Evolutionary conservation across 2,888 invertebrate genomes (phyloP), one percentile per base, ranked within the genome.

Genomic region (Dorcus parallelipipedus): DNA sequence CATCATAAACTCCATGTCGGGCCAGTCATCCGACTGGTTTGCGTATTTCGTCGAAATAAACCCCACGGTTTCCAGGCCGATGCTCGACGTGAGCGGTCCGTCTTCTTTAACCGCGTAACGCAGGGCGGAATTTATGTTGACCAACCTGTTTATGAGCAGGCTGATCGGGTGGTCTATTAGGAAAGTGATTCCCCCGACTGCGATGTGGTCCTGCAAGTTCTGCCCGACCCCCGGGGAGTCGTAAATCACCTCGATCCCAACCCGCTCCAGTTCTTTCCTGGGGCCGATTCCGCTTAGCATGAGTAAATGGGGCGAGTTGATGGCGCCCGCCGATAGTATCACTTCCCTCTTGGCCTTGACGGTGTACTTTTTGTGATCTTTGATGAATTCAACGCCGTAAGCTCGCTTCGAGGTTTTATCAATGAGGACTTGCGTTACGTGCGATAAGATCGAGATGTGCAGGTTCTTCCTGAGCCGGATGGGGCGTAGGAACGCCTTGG

Each of bases 1-100:
- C 78, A 94, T 80, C 91, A 95, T 94, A 71, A 94, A 92, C 73
- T 93, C 93, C 62, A 95, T 92, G 71, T 95, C 95, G 0, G 95
- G 94, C 91, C 93, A 94, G 74, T 95, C 94, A 56, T 93, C 91
- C 0, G 88, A 84, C 54, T 86, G 82, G 72, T 94, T 95, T 0
- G 92, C 92, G 73, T 93, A 94, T 77, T 93, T 94, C 0, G 94
- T 93, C 33, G 89, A 88, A 53, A 95, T 89, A 73, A 95, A 95
- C 0, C 90, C 93, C 0, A 93, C 90, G 0, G 91, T 90, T 78
- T 95, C 95, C 58, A 95, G 80, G 0, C 93, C 95, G 23, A 94
- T 85, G 68, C 90, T 91, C 0, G 93, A 91, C 0, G 95, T 94
- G 43, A 95, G 74, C 0, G 95, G 93, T 0, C 95, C 94, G 64